Percentiles rank a stretch among this genome's conserved stretches.
These are phyloP conservation scores for Anguilla japonica DNA, from an alignment of 2,113 vertebrate species.

Conservation along the genomic window DNA sequence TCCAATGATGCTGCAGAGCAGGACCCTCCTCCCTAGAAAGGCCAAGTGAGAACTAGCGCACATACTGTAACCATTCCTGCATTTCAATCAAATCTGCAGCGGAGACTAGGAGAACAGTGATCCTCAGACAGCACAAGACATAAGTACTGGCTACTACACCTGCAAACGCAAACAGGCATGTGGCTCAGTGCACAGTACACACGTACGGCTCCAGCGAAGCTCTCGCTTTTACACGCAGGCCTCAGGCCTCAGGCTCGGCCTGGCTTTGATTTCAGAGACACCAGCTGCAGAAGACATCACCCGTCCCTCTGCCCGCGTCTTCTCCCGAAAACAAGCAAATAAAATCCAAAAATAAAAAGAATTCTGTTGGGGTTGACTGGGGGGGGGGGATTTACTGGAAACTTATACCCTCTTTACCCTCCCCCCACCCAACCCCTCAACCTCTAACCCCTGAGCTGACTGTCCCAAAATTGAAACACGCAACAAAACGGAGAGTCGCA, in stretches of 20 bases:
- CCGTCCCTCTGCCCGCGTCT: constrained; percentile 4
- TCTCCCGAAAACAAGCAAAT: constrained; percentile 29
- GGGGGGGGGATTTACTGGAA: constrained; percentile 10
- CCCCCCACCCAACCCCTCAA: neutral
- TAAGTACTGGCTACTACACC: neutral
- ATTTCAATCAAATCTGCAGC: neutral
- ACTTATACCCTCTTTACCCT: neutral
- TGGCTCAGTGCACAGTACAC: neutral
- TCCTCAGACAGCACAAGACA: neutral
- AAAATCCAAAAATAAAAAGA: constrained; percentile 28
- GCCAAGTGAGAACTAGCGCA: neutral
- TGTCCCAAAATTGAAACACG: constrained; percentile 18
- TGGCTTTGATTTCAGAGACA: neutral
- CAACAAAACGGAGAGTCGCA: constrained; percentile 1
- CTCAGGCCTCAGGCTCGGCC: neutral
- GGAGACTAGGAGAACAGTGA: neutral
- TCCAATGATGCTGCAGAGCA: neutral
- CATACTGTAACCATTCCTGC: neutral
- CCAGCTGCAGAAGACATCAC: constrained; percentile 21
- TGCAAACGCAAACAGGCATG: neutral
- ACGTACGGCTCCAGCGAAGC: neutral
- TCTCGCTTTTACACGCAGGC: neutral
- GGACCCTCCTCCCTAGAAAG: neutral
- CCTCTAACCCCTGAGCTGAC: neutral
- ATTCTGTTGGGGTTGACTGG: constrained; percentile 12